Evolutionary conservation across 2,797 vertebrate genomes (phyloP).

Genomic region (Notolepis coatsorum): DNA sequence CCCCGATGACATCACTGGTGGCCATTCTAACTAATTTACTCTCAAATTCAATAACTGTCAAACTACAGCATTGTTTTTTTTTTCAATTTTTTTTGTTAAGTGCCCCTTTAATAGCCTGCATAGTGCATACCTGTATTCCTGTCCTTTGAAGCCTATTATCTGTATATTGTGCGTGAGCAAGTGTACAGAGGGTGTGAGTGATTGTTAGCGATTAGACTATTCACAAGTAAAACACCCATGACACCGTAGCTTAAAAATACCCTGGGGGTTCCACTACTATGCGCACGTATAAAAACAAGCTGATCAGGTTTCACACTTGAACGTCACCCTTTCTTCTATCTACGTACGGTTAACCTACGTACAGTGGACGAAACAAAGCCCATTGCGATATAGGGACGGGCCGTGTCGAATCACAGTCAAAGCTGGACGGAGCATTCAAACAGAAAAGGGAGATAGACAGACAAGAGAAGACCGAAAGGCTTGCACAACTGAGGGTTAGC

Average conservation of each 20-base stretch:
- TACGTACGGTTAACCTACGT: constrained; percentile 17
- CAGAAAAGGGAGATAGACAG: not conserved
- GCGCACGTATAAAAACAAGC: constrained; percentile 42
- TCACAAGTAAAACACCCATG: not conserved
- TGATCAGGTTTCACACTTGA: constrained; percentile 42
- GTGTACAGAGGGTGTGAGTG: not conserved
- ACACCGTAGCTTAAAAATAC: not conserved
- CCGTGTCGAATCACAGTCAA: not conserved
- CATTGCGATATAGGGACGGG: constrained; percentile 41
- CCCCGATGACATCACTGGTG: too few relatives aligned
- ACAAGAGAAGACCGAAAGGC: not conserved
- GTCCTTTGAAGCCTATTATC: too few relatives aligned
- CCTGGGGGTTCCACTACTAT: constrained; percentile 10
- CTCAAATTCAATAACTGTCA: too few relatives aligned
- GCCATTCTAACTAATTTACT: too few relatives aligned
- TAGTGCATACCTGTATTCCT: too few relatives aligned
- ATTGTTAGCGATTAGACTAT: not conserved
- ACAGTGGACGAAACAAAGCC: not conserved
- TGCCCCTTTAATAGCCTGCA: too few relatives aligned
- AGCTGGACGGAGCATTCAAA: not conserved
- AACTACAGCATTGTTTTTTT: too few relatives aligned
- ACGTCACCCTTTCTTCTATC: constrained; percentile 40
- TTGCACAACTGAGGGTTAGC: not conserved
- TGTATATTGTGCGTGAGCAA: too few relatives aligned
- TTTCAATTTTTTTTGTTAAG: too few relatives aligned